Base-by-base conservation (phyloP, 1,140 invertebrate species). In the Probaryconus sp. region DNA sequence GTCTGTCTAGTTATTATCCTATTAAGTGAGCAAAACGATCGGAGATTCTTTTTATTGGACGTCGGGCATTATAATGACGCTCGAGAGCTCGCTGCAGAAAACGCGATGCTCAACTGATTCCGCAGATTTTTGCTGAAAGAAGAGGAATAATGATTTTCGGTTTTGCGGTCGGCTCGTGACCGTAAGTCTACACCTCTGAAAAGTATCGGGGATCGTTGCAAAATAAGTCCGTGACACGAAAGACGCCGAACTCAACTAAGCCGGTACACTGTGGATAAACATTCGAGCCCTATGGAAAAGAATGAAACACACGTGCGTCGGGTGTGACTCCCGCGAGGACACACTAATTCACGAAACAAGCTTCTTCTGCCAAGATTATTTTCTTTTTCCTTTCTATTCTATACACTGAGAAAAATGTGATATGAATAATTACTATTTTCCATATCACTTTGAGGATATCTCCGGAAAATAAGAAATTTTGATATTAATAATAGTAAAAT, bases 341-440 rank as follows among this genome's bases (percentile, higher is more conserved):
- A 83, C 80, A 81, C 79, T 79, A 82, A 82, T n/a, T 83, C 78
- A 82, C 50, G 75, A 58, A 75, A n/a, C n/a, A n/a, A 69, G 70
- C 45, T 50, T 67, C 69, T 43, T 30, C 64, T 51, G 30, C 69
- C 64, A 60, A 63, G 61, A n/a, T n/a, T n/a, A n/a, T n/a, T n/a
- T n/a, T n/a, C n/a, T n/a, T n/a, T n/a, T n/a, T n/a, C n/a, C n/a
- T n/a, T n/a, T n/a, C n/a, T n/a, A n/a, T n/a, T n/a, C n/a, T n/a
- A n/a, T n/a, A n/a, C n/a, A n/a, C n/a, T n/a, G n/a, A n/a, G n/a
- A n/a, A n/a, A n/a, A n/a, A n/a, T n/a, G n/a, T n/a, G n/a, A n/a
- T n/a, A n/a, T n/a, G n/a, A n/a, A n/a, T n/a, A n/a, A n/a, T n/a
- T n/a, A n/a, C n/a, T n/a, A n/a, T n/a, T n/a, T n/a, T n/a, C n/a